phyloP scores from a whole-genome alignment of 2,113 vertebrate species.

The Thryonomys swinderianus region DNA sequence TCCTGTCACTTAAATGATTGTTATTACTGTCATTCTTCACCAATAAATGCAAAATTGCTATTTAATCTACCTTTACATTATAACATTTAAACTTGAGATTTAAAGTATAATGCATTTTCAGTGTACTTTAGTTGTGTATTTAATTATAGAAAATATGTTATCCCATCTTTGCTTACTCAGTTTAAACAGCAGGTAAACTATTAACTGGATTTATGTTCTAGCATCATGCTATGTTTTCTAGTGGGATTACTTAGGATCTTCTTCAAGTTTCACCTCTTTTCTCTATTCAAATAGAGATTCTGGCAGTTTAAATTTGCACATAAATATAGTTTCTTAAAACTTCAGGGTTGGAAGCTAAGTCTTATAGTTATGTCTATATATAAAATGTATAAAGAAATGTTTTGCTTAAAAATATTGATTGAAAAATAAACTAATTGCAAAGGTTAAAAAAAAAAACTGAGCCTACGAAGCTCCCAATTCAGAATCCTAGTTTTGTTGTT shows the following conservation, averaged over 20 bases:
- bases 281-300: background rate
- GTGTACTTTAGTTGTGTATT: background rate
- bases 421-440: too few species aligned
- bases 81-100: background rate
- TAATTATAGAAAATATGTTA: slow-evolving; percentile 6
- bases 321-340: background rate
- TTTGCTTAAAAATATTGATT: too few species aligned
- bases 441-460: background rate
- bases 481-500: background rate
- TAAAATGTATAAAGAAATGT: too few species aligned
- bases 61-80: background rate
- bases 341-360: background rate
- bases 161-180: background rate
- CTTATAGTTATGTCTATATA: too few species aligned
- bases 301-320: background rate
- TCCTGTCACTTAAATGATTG: background rate
- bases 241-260: background rate
- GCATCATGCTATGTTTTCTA: background rate
- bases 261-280: background rate
- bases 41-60: background rate
- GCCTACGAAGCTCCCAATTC: background rate
- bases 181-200: background rate
- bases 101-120: background rate
- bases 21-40: background rate
- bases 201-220: background rate